Evolutionary conservation across 1,140 invertebrate species (phyloP).

Genomic region (Neelides sp.): DNA sequence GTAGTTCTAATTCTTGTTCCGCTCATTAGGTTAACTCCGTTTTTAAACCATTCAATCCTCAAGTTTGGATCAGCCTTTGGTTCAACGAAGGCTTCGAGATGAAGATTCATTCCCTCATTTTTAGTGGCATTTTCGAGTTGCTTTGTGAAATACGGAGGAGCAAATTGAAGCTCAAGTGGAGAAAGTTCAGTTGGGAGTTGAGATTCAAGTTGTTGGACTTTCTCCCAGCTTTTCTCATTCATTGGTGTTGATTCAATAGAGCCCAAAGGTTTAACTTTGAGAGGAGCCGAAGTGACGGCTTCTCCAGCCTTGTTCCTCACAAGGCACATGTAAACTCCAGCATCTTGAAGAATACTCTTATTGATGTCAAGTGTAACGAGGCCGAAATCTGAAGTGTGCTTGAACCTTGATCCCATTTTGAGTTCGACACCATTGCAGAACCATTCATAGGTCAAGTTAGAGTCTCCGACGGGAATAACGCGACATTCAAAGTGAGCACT

Average conservation of each 20-base stretch:
- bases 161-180: constrained; percentile 65
- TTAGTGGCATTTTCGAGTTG: constrained; percentile 76
- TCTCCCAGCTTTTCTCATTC: constrained; percentile 75
- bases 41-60: constrained; percentile 78
- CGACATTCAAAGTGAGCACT: constrained; percentile 90
- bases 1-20: constrained; percentile 65
- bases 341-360: constrained; percentile 74
- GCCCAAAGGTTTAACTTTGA: constrained; percentile 57
- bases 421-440: constrained; percentile 84
- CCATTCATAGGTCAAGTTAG: constrained; percentile 81
- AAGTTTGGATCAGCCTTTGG: constrained; percentile 92
- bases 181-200: constrained; percentile 58
- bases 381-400: constrained; percentile 82
- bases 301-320: constrained; percentile 81
- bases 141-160: constrained; percentile 83
- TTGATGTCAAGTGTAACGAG: constrained; percentile 84
- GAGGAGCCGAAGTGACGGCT: constrained; percentile 73
- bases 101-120: constrained; percentile 75
- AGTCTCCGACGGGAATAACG: constrained; percentile 88
- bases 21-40: constrained; percentile 50
- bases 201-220: constrained; percentile 50
- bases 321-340: constrained; percentile 84
- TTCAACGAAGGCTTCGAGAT: constrained; percentile 86
- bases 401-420: constrained; percentile 77
- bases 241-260: constrained; percentile 65